Base-by-base conservation (phyloP, 2,113 vertebrate species). In the Dasypus novemcinctus region DNA sequence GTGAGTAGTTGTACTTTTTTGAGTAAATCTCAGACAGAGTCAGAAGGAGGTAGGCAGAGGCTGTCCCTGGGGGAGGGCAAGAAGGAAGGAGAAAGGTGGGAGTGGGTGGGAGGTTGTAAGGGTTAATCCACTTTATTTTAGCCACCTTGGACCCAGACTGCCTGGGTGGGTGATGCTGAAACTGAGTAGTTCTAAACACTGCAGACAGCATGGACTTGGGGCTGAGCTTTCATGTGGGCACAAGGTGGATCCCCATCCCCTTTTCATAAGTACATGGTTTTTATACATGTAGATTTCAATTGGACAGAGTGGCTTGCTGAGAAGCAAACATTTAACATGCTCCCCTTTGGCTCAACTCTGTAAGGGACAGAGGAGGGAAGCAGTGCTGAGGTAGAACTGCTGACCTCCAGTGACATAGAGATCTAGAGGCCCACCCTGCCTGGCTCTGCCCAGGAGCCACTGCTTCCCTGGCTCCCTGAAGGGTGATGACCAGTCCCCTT, bases 1-100 rank as follows among this genome's bases (percentile, higher is more conserved):
- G 97, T 0, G 99, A 99, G 98, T 99, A 99, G 98, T 99, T 99
- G 98, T 99, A 99, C 97, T 99, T 99, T 0, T 99, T 99, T 0
- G 99, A 99, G 98, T 99, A 99, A 96, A 99, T 99, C 98, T 99
- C 99, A 0, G 99, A 99, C 66, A 99, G 98, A 96, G 99, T 99
- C 0, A 99, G 99, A 95, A 99, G 99, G 29, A 99, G 99, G 99
- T 29, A 99, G 99, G 41, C 99, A 98, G 96, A 99, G 97, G 95
- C 99, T 99, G 94, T 99, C 99, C 94, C 99, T 99, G 97, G 1
- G 46, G 18, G 75, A 1, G 4, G 52, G n/a, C 43, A 31, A 64
- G 8, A 8, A 7, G 38, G 61, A 29, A 54, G 54, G 54, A 33
- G 23, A 79, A 75, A 52, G 93, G 11, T 9, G 29, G 41, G 20